Evolutionary conservation across 2,888 invertebrate genomes (phyloP), one percentile per base, ranked within the genome.

Genomic region (Himalopsyche tibetana): DNA sequence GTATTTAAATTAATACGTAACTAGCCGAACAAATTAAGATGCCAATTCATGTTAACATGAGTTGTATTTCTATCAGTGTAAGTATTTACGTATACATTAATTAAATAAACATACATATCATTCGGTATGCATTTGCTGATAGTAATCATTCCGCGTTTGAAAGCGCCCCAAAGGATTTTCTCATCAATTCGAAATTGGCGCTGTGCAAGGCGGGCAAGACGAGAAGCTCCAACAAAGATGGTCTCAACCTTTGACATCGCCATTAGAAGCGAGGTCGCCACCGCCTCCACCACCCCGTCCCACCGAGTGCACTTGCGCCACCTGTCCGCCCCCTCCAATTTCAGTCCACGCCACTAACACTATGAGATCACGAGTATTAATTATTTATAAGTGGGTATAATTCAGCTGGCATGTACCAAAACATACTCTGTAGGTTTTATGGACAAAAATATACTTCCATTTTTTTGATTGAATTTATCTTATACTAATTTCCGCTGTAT

Each of bases 201-300:
- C 74, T 74, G 74, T 36, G 74, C 74, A 74, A 74, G 74, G 74
- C 74, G 74, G 74, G 74, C 74, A 74, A 74, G 74, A 74, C 74
- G 74, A 74, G 74, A 74, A 74, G 74, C 45, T 74, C 80, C 51
- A 63, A 81, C 81, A 84, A 84, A 84, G 84, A 84, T 79, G 19
- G 63, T 45, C 63, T 80, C 83, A 85, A 87, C 87, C 87, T 87
- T 80, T 85, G 87, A 80, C 82, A 82, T 55, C 45, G 87, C 63
- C 83, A 87, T 85, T 85, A 85, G 84, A 63, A 69, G 56, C 81
- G 84, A 69, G 84, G 84, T 85, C 83, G 28, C 51, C 82, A 80
- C 74, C 80, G 80, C 56, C 42, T 81, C 36, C 19, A 11, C 36
- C 6, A 19, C 38, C 56, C 38, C n/a, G 15, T 55, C 5, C 74